Base-by-base conservation (phyloP, 2,113 vertebrate species). In the Philantomba maxwellii region DNA sequence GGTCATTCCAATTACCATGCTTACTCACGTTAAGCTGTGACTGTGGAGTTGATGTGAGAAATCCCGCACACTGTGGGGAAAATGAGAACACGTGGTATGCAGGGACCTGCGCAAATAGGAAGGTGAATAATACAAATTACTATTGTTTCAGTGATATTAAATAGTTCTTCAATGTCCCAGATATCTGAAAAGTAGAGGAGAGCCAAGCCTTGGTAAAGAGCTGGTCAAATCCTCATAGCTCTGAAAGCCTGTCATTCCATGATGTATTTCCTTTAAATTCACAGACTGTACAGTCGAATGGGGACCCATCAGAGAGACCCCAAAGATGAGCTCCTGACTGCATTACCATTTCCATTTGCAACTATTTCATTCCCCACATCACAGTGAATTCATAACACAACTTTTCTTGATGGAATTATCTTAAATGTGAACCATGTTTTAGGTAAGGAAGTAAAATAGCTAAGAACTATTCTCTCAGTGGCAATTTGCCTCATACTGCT, bases 1-100 rank as follows among this genome's bases (percentile, higher is more conserved):
- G 95, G 89, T 95, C 89, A 92, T 10, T 93, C 73, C 53, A 92
- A 58, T 93, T 91, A 93, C 36, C 43, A 39, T 39, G 36, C n/a
- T 88, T 91, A 64, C n/a, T 87, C 70, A 82, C 19, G 12, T 39
- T 89, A 62, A 92, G 33, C 66, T 95, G 36, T 30, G n/a, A 7
- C 16, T 86, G 73, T 25, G 23, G 39, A 78, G n/a, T 53, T 87
- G 70, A 25, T 51, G 23, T 62, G 82, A 43, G 36, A 87, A 95
- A 84, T 81, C 45, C 33, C 16, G 15, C 36, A 43, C 26, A 11
- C 3, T 5, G 23, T 2, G 45, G 75, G 75, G 1, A 9, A 17
- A 10, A 30, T 47, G 36, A 93, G 53, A 90, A 28, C 55, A 64
- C 73, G 51, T 51, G n/a, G 53, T 73, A 66, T 30, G 11, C 83